Conservation (phyloP, 2,797 vertebrate genomes). For the Emydoidea blandingii region DNA sequence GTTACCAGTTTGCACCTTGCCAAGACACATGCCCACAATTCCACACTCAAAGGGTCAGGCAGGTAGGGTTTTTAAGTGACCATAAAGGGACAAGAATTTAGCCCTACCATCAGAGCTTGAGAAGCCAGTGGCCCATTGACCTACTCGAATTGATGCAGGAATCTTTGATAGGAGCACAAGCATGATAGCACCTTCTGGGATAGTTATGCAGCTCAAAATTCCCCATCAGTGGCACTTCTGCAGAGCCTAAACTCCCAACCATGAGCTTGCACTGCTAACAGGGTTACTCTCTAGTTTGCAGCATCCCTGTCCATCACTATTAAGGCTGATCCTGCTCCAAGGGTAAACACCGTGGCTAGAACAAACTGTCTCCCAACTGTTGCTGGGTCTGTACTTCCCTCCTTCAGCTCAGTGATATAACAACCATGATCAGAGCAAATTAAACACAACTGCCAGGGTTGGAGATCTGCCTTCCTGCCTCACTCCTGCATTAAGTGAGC, state of each 20-base stretch:
- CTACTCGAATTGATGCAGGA: not conserved
- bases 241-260: not conserved
- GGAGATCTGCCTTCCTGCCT: not conserved
- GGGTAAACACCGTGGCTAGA: not conserved
- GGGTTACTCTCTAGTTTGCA: not conserved
- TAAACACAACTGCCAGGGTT: not conserved
- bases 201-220: not conserved
- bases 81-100: not conserved
- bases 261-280: not conserved
- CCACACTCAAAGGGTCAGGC: not conserved
- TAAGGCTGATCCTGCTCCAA: not conserved
- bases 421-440: not conserved
- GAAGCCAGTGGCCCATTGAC: not conserved
- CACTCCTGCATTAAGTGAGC: not conserved
- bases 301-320: not conserved
- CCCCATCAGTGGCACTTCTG: not conserved
- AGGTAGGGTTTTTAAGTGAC: not conserved
- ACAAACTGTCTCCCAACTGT: conserved; percentile 50
- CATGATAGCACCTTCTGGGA: not conserved
- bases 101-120: not conserved
- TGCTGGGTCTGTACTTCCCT: conserved; percentile 14
- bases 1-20: not conserved
- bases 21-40: not conserved
- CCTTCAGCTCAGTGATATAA: not conserved
- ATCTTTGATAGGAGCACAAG: not conserved